These are phyloP conservation scores for Nestor notabilis DNA, from an alignment of 2,113 vertebrate species.

Conservation along the genomic window DNA sequence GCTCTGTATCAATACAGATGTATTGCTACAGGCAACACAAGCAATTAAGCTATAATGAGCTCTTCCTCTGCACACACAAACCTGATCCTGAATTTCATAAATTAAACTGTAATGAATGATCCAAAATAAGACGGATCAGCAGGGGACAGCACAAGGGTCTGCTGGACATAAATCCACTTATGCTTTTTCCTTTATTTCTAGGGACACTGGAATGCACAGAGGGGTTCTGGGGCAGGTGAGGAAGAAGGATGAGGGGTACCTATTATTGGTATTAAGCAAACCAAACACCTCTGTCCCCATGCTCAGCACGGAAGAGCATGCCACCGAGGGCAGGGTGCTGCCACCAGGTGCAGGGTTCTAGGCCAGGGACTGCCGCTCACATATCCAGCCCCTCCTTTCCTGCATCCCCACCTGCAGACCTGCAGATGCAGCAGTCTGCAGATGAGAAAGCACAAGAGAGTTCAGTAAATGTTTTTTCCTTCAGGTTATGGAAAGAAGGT, in stretches of 20 bases:
- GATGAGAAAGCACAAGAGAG: not conserved
- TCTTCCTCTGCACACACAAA: not conserved
- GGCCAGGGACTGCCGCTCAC: fast-evolving
- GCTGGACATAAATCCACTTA: not conserved
- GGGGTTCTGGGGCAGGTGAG: not conserved
- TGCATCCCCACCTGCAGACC: not conserved
- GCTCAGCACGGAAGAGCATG: fast-evolving
- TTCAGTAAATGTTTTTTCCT: fast-evolving
- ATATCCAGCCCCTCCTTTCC: not conserved
- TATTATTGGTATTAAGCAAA: not conserved
- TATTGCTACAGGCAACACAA: not conserved
- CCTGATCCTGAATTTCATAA: not conserved
- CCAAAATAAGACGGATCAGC: fast-evolving
- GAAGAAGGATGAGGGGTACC: not conserved
- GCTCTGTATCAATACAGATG: not conserved
- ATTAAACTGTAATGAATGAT: not conserved
- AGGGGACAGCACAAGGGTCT: not conserved
- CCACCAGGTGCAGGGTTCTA: fast-evolving
- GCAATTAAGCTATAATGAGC: not conserved
- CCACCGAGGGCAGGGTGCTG: not conserved
- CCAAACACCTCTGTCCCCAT: not conserved
- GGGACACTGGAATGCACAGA: not conserved
- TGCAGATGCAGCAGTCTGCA: fast-evolving
- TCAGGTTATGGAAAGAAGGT: not conserved
- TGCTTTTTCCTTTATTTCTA: not conserved